phyloP scores from a whole-genome alignment of 2,113 vertebrate genomes.

The Platycercus adscitus region DNA sequence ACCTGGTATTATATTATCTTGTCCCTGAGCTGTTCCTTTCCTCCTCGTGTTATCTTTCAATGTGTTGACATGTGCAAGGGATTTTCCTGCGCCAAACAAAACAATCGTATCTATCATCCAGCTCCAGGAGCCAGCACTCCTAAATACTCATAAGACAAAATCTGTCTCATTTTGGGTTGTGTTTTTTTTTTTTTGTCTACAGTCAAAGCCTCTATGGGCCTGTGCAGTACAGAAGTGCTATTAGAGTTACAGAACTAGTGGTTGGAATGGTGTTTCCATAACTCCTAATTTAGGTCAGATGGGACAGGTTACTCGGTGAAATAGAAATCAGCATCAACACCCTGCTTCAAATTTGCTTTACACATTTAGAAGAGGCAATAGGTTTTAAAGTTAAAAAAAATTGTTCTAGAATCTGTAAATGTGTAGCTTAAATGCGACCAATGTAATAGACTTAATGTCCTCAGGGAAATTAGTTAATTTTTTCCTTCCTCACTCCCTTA shows the following conservation, averaged over 20 bases:
- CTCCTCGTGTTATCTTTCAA: background rate
- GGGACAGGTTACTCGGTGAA: background rate
- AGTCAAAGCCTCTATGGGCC: background rate
- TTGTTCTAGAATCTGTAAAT: background rate
- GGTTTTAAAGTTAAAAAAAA: background rate
- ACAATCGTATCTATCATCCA: rapidly evolving
- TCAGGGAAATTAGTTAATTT: background rate
- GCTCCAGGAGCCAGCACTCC: background rate
- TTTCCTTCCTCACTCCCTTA: background rate
- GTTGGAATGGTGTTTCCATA: background rate
- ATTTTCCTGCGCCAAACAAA: background rate
- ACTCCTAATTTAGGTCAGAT: background rate
- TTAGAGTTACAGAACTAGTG: background rate
- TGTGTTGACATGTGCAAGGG: background rate
- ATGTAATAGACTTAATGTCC: background rate
- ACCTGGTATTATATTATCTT: background rate
- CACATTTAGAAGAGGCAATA: background rate
- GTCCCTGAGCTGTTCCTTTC: background rate
- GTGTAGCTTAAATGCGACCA: background rate
- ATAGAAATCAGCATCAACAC: background rate
- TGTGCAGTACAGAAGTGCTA: background rate
- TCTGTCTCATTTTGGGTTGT: background rate
- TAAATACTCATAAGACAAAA: background rate
- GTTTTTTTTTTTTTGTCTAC: background rate
- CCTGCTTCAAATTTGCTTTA: background rate